These are phyloP conservation scores for Hypolimnas misippus DNA, from an alignment of 2,888 invertebrate genomes.

Conservation along the genomic window DNA sequence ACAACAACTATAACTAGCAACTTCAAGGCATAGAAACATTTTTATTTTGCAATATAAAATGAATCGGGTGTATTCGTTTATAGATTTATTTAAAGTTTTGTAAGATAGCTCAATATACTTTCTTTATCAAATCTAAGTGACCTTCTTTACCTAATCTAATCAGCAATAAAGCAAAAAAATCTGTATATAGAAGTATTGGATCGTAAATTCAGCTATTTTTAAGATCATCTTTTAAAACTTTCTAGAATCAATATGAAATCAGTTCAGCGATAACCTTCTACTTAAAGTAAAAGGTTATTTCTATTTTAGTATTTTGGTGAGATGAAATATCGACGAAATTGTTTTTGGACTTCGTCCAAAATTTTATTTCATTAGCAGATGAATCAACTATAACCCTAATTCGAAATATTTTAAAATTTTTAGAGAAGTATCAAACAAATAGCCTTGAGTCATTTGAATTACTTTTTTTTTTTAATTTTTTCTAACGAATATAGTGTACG, in stretches of 20 bases:
- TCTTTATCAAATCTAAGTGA: too few relatives aligned
- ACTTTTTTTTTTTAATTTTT: too few relatives aligned
- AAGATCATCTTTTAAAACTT: background rate
- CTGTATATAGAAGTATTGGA: too few relatives aligned
- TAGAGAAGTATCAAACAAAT: background rate
- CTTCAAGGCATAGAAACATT: too few relatives aligned
- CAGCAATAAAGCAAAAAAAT: too few relatives aligned
- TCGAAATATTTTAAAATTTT: background rate
- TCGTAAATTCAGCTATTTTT: background rate
- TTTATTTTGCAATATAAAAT: too few relatives aligned
- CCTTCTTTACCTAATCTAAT: too few relatives aligned
- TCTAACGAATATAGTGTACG: background rate
- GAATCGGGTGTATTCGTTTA: too few relatives aligned
- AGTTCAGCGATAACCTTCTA: background rate
- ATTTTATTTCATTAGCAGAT: slow-evolving; percentile 32
- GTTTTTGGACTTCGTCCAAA: slow-evolving; percentile 32
- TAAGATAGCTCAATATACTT: too few relatives aligned
- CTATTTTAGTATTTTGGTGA: background rate
- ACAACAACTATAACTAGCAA: too few relatives aligned
- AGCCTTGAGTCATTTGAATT: background rate
- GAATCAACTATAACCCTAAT: slow-evolving; percentile 14
- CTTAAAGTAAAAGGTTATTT: background rate
- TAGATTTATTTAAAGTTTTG: too few relatives aligned
- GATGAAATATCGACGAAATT: slow-evolving; percentile 1
- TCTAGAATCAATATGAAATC: background rate